Percentiles rank a stretch among this genome's conserved stretches.
These are phyloP conservation scores for Trachymyrmex cornetzi DNA, from an alignment of 1,140 invertebrate species.

Conservation along the genomic window DNA sequence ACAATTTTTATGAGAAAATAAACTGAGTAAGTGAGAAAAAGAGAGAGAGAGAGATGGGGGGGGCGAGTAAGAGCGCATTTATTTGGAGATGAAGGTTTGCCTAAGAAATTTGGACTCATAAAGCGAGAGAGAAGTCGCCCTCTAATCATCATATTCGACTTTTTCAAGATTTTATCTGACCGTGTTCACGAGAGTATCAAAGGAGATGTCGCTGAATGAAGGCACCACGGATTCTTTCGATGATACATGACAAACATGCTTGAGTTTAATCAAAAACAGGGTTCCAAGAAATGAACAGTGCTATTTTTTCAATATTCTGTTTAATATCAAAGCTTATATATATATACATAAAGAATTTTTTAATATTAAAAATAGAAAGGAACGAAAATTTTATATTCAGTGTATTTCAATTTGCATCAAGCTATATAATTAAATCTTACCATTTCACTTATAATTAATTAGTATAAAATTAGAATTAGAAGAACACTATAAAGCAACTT, in stretches of 20 bases:
- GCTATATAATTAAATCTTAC: background rate
- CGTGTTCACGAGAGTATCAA: constrained; percentile 28
- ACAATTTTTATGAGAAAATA: background rate
- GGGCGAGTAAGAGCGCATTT: background rate
- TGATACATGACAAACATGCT: constrained; percentile 23
- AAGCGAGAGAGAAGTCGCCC: background rate
- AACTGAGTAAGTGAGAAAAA: background rate
- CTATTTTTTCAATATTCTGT: background rate
- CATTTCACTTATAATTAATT: background rate
- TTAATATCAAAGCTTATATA: background rate
- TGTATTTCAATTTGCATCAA: background rate
- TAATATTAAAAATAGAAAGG: background rate
- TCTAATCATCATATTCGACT: constrained; percentile 49
- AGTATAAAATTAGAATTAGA: background rate
- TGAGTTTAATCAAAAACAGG: constrained; percentile 37
- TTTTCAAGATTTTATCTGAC: constrained; percentile 53
- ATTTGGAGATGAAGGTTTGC: constrained; percentile 24
- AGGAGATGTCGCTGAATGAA: background rate
- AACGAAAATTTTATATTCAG: background rate
- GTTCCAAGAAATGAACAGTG: background rate
- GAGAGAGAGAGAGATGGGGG: too few relatives aligned
- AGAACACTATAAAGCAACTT: background rate
- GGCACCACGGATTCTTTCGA: background rate
- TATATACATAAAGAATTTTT: background rate
- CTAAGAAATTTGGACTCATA: constrained; percentile 43